Percentiles rank a stretch among this genome's conserved stretches.
Conservation (phyloP, 2,797 vertebrate species). For the Brotula barbata region DNA sequence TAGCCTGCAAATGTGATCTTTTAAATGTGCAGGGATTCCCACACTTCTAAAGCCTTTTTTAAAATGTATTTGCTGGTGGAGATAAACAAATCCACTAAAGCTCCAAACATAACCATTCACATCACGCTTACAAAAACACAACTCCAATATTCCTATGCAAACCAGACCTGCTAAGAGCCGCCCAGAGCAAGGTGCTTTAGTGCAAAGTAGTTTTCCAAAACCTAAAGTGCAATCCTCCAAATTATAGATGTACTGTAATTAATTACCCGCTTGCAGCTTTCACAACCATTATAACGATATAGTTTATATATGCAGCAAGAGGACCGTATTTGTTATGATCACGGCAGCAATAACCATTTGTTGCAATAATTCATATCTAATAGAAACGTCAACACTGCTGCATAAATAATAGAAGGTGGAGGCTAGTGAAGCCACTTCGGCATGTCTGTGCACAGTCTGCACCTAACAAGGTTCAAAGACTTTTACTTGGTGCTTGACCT, state of each 20-base stretch:
- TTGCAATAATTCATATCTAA: constrained; percentile 55
- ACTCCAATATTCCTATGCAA: not conserved
- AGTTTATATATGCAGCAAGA: constrained; percentile 32
- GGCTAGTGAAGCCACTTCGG: constrained; percentile 58
- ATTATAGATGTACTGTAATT: constrained; percentile 42
- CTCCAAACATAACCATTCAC: not conserved
- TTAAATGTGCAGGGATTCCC: not conserved
- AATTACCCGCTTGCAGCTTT: constrained; percentile 21
- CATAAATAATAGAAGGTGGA: constrained; percentile 54
- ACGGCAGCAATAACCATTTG: constrained; percentile 58
- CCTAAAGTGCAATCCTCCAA: constrained; percentile 22
- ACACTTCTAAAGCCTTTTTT: constrained; percentile 5
- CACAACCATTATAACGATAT: constrained; percentile 37
- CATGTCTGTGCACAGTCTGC: too few relatives aligned
- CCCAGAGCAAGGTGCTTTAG: constrained; percentile 3
- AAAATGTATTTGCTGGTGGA: not conserved
- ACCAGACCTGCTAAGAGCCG: not conserved
- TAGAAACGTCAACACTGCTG: constrained; percentile 48
- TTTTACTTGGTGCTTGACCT: too few relatives aligned
- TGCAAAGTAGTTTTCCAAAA: constrained; percentile 23
- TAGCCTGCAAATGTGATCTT: constrained; percentile 21
- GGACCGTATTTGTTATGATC: constrained; percentile 55
- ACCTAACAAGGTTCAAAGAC: too few relatives aligned
- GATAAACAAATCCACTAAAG: constrained; percentile 20
- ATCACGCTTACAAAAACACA: constrained; percentile 2